Percentiles rank a stretch among this genome's conserved stretches.
phyloP scores from a whole-genome alignment of 2,888 invertebrate species.

The Automeris io region DNA sequence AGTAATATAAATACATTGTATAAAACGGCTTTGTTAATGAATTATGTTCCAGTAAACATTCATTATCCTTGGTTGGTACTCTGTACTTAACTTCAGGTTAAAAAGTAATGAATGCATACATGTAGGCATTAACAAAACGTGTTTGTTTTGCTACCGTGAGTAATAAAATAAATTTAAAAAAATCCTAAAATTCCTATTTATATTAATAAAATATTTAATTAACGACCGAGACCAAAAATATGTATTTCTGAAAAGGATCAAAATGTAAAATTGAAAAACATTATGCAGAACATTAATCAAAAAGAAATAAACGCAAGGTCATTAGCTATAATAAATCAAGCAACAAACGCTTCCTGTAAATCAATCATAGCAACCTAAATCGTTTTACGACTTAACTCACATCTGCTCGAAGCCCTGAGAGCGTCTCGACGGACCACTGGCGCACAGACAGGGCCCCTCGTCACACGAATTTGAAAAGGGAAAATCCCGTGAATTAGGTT shows the following conservation, averaged over 20 bases:
- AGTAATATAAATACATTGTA: too few relatives aligned
- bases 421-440: constrained; percentile 38
- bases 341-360: constrained; percentile 30
- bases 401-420: constrained; percentile 29
- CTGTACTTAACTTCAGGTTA: too few relatives aligned
- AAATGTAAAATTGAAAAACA: constrained; percentile 1
- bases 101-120: too few relatives aligned
- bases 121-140: too few relatives aligned
- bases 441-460: constrained; percentile 40
- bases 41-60: too few relatives aligned
- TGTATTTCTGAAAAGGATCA: neutral
- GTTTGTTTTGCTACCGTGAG: too few relatives aligned
- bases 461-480: constrained; percentile 66
- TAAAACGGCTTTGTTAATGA: too few relatives aligned
- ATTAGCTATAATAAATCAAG: constrained; percentile 35
- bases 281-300: constrained; percentile 8
- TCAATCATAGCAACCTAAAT: constrained; percentile 50
- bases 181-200: too few relatives aligned
- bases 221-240: too few relatives aligned
- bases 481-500: constrained; percentile 53
- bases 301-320: constrained; percentile 12
- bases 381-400: constrained; percentile 32
- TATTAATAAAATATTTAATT: too few relatives aligned
- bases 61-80: too few relatives aligned
- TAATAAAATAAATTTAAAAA: too few relatives aligned